These are phyloP conservation scores for Anser cygnoides DNA, from an alignment of 2,113 vertebrate genomes.

Conservation along the genomic window DNA sequence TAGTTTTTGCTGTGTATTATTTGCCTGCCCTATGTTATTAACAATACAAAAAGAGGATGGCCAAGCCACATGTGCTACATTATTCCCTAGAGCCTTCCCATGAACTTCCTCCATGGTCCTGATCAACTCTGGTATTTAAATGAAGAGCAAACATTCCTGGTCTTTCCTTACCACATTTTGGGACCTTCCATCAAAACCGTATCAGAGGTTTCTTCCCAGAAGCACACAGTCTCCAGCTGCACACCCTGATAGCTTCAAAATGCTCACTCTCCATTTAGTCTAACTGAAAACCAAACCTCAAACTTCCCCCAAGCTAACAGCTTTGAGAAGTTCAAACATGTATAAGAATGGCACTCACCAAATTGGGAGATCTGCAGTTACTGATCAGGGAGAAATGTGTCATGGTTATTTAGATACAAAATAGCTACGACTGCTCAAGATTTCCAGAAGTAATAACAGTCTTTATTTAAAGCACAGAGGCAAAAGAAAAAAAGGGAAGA, in stretches of 20 bases:
- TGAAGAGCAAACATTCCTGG: background rate
- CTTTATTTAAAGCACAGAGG: constrained; percentile 44
- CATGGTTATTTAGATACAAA: constrained; percentile 21
- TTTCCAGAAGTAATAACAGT: constrained; percentile 30
- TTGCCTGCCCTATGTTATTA: background rate
- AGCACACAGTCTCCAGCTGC: background rate
- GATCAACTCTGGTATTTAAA: background rate
- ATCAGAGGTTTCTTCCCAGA: background rate
- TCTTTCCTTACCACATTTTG: background rate
- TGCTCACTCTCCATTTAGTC: background rate
- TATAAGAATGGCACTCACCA: background rate
- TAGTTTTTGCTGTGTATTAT: background rate
- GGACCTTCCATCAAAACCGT: background rate
- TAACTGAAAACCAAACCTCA: background rate
- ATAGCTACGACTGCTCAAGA: background rate
- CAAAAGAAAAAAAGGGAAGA: constrained; percentile 65
- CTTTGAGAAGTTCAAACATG: background rate
- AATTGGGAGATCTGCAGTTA: background rate
- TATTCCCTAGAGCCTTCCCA: background rate
- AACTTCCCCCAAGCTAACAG: background rate
- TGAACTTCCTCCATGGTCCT: background rate
- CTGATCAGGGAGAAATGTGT: background rate
- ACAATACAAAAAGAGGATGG: background rate
- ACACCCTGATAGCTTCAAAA: background rate
- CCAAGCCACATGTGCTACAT: background rate